Evolutionary conservation across 2,797 vertebrate genomes (phyloP).

Genomic region (Loriculus beryllinus): DNA sequence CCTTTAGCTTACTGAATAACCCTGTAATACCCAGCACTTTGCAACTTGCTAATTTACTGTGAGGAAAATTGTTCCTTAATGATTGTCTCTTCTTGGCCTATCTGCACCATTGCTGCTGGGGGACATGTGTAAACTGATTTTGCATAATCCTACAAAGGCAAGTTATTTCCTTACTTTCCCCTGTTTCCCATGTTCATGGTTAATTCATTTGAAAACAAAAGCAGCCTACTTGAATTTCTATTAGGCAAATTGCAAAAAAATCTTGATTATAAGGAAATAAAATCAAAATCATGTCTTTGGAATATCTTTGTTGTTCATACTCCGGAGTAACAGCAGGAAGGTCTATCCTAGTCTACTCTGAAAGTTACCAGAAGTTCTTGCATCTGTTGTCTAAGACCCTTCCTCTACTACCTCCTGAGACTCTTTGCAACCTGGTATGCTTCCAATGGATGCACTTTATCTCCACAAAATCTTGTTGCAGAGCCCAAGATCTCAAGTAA

Average conservation of each 20-base stretch:
- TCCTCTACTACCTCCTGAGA: not conserved
- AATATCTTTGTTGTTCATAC: not conserved
- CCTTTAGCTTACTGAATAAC: not conserved
- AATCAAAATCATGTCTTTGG: not conserved
- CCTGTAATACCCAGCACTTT: not conserved
- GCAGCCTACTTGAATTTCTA: not conserved
- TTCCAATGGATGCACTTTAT: not conserved
- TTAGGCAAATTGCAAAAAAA: not conserved
- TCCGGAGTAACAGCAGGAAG: not conserved
- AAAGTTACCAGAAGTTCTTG: not conserved
- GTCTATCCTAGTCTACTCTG: not conserved
- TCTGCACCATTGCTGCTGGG: not conserved
- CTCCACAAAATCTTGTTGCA: not conserved
- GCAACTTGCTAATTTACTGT: not conserved
- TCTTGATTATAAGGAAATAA: not conserved
- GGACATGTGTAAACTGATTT: not conserved
- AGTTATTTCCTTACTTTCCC: not conserved
- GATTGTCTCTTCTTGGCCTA: not conserved
- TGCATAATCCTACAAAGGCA: not conserved
- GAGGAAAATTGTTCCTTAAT: constrained; percentile 6
- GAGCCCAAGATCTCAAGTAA: not conserved
- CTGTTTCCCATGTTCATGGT: not conserved
- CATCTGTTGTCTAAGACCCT: not conserved
- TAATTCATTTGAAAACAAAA: not conserved
- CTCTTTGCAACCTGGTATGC: not conserved